Conservation (phyloP, 2,113 vertebrate genomes). For the Callorhinus ursinus region DNA sequence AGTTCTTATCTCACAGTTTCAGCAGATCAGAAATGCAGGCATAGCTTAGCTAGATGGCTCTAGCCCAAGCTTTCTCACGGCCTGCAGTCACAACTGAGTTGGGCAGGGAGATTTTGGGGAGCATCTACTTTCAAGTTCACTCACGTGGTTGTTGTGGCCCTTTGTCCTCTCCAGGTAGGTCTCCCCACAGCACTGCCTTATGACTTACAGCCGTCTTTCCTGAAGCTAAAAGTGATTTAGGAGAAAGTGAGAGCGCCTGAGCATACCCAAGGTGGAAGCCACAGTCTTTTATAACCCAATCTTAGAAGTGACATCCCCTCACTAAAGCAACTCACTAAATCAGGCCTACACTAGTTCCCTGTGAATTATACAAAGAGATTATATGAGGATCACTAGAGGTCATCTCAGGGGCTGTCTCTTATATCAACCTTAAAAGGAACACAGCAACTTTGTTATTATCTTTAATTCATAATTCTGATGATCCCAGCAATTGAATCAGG, state of each 20-base stretch:
- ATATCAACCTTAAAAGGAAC: not conserved
- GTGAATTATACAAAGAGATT: not conserved
- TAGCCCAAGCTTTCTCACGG: not conserved
- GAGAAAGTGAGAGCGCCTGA: not conserved
- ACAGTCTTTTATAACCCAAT: not conserved
- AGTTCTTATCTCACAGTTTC: not conserved
- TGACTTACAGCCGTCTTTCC: not conserved
- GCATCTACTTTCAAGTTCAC: not conserved
- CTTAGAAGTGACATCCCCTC: not conserved
- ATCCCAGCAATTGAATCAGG: not conserved
- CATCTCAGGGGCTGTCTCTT: not conserved
- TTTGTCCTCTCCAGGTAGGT: not conserved
- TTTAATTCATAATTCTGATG: not conserved
- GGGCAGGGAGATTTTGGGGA: too few species aligned
- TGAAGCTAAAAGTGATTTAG: not conserved
- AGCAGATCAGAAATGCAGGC: not conserved
- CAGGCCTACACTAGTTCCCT: not conserved
- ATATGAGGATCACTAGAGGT: not conserved
- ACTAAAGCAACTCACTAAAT: not conserved
- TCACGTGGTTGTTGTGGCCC: not conserved
- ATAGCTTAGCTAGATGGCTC: not conserved
- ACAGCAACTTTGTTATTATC: not conserved
- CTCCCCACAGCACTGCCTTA: not conserved
- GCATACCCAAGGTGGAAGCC: not conserved
- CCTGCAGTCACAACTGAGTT: not conserved